These are phyloP conservation scores for Scaptomyza flava DNA, from an alignment of 2,888 invertebrate genomes.

Conservation along the genomic window DNA sequence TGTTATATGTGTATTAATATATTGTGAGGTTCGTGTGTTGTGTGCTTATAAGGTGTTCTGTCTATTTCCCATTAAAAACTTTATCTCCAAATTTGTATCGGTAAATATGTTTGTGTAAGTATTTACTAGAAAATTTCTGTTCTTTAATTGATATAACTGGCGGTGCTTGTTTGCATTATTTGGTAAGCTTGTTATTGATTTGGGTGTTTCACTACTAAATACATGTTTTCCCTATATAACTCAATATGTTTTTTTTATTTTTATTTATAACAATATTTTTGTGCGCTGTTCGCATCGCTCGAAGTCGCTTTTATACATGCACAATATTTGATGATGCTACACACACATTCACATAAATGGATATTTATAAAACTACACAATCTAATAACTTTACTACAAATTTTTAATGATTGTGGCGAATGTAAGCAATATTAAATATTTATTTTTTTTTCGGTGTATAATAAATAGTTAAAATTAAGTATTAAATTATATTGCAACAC, in stretches of 20 bases:
- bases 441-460: slow-evolving; percentile 45
- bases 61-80: slow-evolving; percentile 26
- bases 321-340: slow-evolving; percentile 21
- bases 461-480: slow-evolving; percentile 65
- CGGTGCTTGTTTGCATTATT: slow-evolving; percentile 62
- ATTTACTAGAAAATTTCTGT: slow-evolving; percentile 46
- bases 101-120: slow-evolving; percentile 13
- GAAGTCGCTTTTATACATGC: slow-evolving; percentile 53
- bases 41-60: slow-evolving; percentile 55
- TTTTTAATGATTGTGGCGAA: slow-evolving; percentile 58
- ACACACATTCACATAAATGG: slow-evolving; percentile 31
- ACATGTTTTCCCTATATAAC: slow-evolving; percentile 20
- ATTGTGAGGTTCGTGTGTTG: slow-evolving; percentile 74
- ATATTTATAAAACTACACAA: slow-evolving; percentile 43
- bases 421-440: slow-evolving; percentile 47
- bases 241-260: slow-evolving; percentile 3
- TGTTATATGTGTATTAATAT: slow-evolving; percentile 46
- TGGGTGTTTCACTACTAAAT: slow-evolving; percentile 38
- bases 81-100: slow-evolving; percentile 27
- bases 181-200: slow-evolving; percentile 50
- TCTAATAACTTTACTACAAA: slow-evolving; percentile 56
- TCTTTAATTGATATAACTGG: slow-evolving; percentile 71
- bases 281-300: slow-evolving; percentile 48
- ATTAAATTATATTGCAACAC: slow-evolving; percentile 69
- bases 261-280: slow-evolving; percentile 48